These are phyloP conservation scores for Drosophila meridiana DNA, from an alignment of 2,888 invertebrate genomes.

Conservation along the genomic window DNA sequence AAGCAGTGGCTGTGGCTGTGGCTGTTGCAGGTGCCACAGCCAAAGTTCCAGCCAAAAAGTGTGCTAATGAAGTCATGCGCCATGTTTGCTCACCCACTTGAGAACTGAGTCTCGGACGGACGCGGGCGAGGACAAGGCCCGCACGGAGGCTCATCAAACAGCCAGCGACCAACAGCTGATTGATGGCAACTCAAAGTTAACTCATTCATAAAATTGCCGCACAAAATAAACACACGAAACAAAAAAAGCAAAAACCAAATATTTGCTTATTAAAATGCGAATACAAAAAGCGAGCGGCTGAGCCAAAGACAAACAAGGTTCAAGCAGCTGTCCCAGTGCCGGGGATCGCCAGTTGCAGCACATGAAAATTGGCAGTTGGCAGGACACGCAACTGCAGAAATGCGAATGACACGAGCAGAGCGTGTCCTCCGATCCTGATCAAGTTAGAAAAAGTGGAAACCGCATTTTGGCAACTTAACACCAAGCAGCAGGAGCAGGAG, in stretches of 20 bases:
- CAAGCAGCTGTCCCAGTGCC: slow-evolving; percentile 65
- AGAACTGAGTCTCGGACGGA: slow-evolving; percentile 4
- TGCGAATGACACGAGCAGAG: slow-evolving; percentile 60
- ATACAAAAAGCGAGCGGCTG: slow-evolving; percentile 23
- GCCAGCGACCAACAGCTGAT: slow-evolving; percentile 66
- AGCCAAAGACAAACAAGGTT: slow-evolving; percentile 55
- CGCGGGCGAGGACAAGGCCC: slow-evolving; percentile 5
- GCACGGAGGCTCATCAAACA: slow-evolving; percentile 41
- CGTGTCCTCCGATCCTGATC: slow-evolving; percentile 28
- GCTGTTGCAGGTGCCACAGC: slow-evolving; percentile 48
- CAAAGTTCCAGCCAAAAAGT: slow-evolving; percentile 39
- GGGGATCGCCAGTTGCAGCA: slow-evolving; percentile 65
- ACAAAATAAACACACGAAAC: slow-evolving; percentile 14
- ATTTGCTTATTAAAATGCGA: slow-evolving; percentile 75
- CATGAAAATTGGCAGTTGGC: slow-evolving; percentile 71
- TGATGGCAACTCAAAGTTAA: slow-evolving; percentile 50
- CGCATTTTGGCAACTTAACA: slow-evolving; percentile 79
- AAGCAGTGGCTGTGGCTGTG: not conserved
- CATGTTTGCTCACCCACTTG: slow-evolving; percentile 65
- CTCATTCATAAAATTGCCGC: slow-evolving; percentile 66
- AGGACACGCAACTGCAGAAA: slow-evolving; percentile 68
- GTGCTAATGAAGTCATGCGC: slow-evolving; percentile 75
- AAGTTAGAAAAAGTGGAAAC: slow-evolving; percentile 59
- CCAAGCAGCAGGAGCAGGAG: slow-evolving; percentile 24
- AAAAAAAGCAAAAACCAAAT: slow-evolving; percentile 51